Evolutionary conservation across 2,888 invertebrate genomes (phyloP).

Genomic region (Scaptomyza polygonia): DNA sequence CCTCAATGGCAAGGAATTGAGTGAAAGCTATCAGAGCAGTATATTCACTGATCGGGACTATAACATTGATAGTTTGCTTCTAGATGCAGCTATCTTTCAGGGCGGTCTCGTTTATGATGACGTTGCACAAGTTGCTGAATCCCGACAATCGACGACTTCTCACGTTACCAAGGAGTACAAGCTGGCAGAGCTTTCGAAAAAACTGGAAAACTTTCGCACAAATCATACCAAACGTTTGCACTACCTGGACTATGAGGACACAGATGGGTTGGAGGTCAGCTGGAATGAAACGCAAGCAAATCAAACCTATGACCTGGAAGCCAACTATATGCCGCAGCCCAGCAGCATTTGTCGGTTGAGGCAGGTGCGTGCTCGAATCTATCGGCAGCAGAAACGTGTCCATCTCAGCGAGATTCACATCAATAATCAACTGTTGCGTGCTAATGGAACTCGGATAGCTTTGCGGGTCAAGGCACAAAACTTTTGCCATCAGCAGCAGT

Average conservation of each 20-base stretch:
- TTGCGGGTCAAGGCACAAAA: conserved; percentile 71
- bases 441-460: background rate
- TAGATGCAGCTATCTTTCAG: conserved; percentile 71
- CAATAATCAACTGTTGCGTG: conserved; percentile 44
- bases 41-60: conserved; percentile 74
- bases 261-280: conserved; percentile 24
- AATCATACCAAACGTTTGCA: conserved; percentile 47
- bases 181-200: conserved; percentile 11
- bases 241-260: conserved; percentile 73
- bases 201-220: conserved; percentile 24
- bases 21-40: conserved; percentile 70
- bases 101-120: conserved; percentile 53
- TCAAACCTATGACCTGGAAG: conserved; percentile 36
- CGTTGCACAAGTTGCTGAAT: conserved; percentile 4
- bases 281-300: conserved; percentile 53
- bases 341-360: conserved; percentile 54
- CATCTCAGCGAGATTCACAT: conserved; percentile 53
- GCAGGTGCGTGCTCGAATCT: conserved; percentile 61
- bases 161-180: background rate
- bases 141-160: background rate
- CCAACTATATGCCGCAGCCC: conserved; percentile 14
- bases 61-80: conserved; percentile 71
- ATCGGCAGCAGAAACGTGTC: conserved; percentile 43
- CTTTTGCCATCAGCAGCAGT: conserved; percentile 53
- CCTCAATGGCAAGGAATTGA: conserved; percentile 72